Conservation (phyloP, 1,140 invertebrate genomes). For the Penaeus chinensis region DNA sequence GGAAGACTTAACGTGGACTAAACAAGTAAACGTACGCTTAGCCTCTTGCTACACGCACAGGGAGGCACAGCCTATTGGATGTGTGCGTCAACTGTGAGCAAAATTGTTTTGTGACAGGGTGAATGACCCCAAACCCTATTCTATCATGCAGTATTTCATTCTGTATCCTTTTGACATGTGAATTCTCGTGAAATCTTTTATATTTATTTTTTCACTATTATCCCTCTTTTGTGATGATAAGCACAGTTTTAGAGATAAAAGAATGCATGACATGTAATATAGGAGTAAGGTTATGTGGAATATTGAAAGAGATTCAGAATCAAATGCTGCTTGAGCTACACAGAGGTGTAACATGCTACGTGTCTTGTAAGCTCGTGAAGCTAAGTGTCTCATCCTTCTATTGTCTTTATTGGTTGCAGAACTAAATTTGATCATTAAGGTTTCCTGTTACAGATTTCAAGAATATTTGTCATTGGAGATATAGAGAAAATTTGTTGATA, state of each 20-base stretch:
- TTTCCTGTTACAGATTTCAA: neutral
- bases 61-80: slow-evolving; percentile 29
- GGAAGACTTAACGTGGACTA: slow-evolving; percentile 32
- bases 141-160: slow-evolving; percentile 29
- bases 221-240: too few species aligned
- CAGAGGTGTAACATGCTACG: slow-evolving; percentile 29
- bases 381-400: neutral
- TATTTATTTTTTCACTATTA: too few species aligned
- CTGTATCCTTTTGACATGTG: slow-evolving; percentile 11
- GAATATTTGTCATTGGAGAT: neutral
- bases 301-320: neutral
- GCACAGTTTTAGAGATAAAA: too few species aligned
- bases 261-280: too few species aligned
- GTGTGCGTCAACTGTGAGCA: slow-evolving; percentile 37
- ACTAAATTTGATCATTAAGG: neutral
- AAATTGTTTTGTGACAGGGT: slow-evolving; percentile 31
- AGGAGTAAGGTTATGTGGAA: too few species aligned
- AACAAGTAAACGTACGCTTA: slow-evolving; percentile 31
- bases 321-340: neutral
- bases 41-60: slow-evolving; percentile 25
- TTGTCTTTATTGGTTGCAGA: too few species aligned
- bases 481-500: too few species aligned
- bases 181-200: neutral
- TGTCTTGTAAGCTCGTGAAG: slow-evolving; percentile 35
- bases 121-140: slow-evolving; percentile 24